phyloP scores from a whole-genome alignment of 2,113 vertebrate species.

The Plotosus lineatus region DNA sequence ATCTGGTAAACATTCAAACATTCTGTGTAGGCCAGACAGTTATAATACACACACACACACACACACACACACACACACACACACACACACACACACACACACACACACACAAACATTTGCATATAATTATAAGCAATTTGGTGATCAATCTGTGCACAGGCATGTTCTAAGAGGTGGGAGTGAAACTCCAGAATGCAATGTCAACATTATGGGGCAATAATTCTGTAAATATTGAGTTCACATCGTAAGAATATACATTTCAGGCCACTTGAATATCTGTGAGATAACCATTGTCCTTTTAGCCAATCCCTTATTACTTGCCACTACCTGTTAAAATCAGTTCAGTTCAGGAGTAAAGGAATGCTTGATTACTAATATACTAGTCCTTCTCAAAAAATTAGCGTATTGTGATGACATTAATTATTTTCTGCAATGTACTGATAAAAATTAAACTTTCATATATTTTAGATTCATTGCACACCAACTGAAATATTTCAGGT shows the following conservation, averaged over 20 bases:
- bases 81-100: not conserved
- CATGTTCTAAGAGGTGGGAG: not conserved
- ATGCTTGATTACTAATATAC: not conserved
- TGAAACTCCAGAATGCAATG: not conserved
- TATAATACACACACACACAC: not conserved
- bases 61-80: too few species aligned
- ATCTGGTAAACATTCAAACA: not conserved
- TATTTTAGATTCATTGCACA: too few species aligned
- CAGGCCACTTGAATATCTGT: constrained; percentile 56
- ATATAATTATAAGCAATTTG: not conserved
- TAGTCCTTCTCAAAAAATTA: too few species aligned
- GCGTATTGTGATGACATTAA: too few species aligned
- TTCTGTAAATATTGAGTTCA: not conserved
- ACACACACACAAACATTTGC: not conserved
- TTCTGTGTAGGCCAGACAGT: too few species aligned
- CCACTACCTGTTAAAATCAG: constrained; percentile 14
- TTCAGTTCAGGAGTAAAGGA: constrained; percentile 18
- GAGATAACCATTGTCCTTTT: constrained; percentile 38
- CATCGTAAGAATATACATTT: constrained; percentile 15
- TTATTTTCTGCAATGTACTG: too few species aligned
- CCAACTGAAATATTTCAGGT: too few species aligned
- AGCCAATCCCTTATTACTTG: constrained; percentile 2
- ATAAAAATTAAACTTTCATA: too few species aligned
- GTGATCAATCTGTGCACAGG: not conserved
- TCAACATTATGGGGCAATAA: too few species aligned